Percentiles rank a stretch among this genome's conserved stretches.
These are phyloP conservation scores for Bombus pascuorum DNA, from an alignment of 1,140 invertebrate genomes.

Conservation along the genomic window DNA sequence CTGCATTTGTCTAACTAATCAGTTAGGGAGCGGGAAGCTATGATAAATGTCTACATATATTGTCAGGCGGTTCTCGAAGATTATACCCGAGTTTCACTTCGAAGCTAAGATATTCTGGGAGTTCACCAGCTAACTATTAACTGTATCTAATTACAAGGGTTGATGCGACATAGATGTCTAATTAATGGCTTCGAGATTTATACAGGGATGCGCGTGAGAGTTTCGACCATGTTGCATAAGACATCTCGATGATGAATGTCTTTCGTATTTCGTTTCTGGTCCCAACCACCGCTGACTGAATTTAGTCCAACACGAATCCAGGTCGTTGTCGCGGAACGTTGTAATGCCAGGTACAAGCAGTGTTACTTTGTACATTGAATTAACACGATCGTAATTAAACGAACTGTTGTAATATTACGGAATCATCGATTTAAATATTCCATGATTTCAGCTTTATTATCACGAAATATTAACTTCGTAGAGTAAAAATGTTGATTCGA, in stretches of 20 bases:
- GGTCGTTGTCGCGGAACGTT: not conserved
- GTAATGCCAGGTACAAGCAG: not conserved
- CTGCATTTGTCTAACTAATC: too few species aligned
- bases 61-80: slow-evolving; percentile 68
- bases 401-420: not conserved
- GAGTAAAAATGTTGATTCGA: not conserved
- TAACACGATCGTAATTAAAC: slow-evolving; percentile 10
- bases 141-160: slow-evolving; percentile 82
- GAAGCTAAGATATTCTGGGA: slow-evolving; percentile 72
- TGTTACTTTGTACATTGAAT: not conserved
- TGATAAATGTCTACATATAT: slow-evolving; percentile 16
- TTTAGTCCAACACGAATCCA: not conserved
- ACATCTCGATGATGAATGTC: slow-evolving; percentile 66
- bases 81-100: slow-evolving; percentile 76
- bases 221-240: slow-evolving; percentile 78
- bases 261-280: slow-evolving; percentile 52
- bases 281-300: not conserved
- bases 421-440: slow-evolving; percentile 1
- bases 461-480: too few species aligned
- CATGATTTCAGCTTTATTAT: too few species aligned
- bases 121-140: slow-evolving; percentile 78
- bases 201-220: slow-evolving; percentile 78
- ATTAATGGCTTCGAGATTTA: slow-evolving; percentile 82
- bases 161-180: slow-evolving; percentile 80
- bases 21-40: not conserved